Percentiles rank a stretch among this genome's conserved stretches.
phyloP scores from a whole-genome alignment of 2,797 vertebrate species.

The Rhinogobio ventralis region DNA sequence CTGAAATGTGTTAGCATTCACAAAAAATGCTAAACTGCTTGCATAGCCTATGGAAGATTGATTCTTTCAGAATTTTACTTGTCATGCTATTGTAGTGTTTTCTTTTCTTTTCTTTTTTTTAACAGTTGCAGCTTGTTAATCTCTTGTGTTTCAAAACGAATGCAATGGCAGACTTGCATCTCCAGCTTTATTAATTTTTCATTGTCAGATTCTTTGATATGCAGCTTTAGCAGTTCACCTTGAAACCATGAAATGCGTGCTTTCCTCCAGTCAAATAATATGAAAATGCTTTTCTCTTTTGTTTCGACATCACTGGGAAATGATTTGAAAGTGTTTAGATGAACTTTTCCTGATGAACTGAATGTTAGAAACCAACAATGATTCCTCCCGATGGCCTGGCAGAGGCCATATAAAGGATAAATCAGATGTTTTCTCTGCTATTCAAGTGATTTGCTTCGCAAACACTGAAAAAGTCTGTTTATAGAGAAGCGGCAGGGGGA shows the following conservation, averaged over 20 bases:
- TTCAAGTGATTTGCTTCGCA: neutral
- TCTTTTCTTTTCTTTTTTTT: no score
- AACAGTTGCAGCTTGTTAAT: neutral
- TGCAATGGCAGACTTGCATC: neutral
- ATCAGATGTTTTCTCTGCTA: conserved; percentile 1
- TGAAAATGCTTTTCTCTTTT: neutral
- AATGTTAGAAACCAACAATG: neutral
- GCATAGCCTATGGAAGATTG: neutral
- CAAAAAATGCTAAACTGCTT: neutral
- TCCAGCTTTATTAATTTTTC: neutral
- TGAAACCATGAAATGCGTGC: neutral
- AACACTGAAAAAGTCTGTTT: conserved; percentile 2
- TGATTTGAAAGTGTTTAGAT: neutral
- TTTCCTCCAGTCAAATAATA: neutral
- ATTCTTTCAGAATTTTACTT: neutral
- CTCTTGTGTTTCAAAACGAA: no score
- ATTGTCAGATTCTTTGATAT: neutral
- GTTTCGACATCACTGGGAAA: neutral
- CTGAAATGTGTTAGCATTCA: neutral
- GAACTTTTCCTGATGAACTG: neutral
- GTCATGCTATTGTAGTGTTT: neutral
- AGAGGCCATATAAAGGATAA: neutral
- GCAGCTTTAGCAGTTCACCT: neutral
- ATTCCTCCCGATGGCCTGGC: neutral
- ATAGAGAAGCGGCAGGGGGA: neutral